Conservation (phyloP, 2,113 vertebrate genomes). For the Sisor rabdophorus region DNA sequence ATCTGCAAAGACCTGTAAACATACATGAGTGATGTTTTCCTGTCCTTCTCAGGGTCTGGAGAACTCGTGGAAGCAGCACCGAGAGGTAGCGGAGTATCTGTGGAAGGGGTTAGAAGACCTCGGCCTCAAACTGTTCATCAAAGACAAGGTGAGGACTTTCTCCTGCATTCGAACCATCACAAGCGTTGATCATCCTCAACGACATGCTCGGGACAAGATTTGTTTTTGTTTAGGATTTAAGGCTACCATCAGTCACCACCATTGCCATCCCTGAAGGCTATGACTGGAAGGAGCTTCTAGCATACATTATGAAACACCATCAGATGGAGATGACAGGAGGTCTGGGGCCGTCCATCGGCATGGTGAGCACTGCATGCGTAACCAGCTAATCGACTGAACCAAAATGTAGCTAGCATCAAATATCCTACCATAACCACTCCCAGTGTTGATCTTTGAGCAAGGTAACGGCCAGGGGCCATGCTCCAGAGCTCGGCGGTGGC, state of each 20-base stretch:
- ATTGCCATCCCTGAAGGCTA: conserved; percentile 80
- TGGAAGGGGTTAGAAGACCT: conserved; percentile 75
- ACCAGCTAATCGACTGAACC: background rate
- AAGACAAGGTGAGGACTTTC: conserved; percentile 73
- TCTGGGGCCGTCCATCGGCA: conserved; percentile 81
- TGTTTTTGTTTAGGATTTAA: conserved; percentile 60
- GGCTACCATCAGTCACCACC: conserved; percentile 88
- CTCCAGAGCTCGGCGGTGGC: too few species aligned
- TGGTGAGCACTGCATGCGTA: conserved; percentile 68
- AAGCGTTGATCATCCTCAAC: background rate
- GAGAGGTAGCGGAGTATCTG: conserved; percentile 68
- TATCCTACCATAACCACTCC: background rate
- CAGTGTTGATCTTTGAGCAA: too few species aligned
- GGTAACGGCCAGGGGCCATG: too few species aligned
- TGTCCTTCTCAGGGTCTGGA: conserved; percentile 80
- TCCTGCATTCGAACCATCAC: background rate
- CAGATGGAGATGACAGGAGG: conserved; percentile 85
- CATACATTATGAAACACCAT: conserved; percentile 78
- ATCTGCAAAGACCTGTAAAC: too few species aligned
- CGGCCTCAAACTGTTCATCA: conserved; percentile 86
- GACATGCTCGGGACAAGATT: background rate
- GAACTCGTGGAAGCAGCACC: conserved; percentile 79
- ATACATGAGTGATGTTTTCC: background rate
- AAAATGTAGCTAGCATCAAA: background rate
- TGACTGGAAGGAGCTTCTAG: conserved; percentile 78